phyloP scores from a whole-genome alignment of 2,797 vertebrate genomes.

The Selene dorsalis region DNA sequence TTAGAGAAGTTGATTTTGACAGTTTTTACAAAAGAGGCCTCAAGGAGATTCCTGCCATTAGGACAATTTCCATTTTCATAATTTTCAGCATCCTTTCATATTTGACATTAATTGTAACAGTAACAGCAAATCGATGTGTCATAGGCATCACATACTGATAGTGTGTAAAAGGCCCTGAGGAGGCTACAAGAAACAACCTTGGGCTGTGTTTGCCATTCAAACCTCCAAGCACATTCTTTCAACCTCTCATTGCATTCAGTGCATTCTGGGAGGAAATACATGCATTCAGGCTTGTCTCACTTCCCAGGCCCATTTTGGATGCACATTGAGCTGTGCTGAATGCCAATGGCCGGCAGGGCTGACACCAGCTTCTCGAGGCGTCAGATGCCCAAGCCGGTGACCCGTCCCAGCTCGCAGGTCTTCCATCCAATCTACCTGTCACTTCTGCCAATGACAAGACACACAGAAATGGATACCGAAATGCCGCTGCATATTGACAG shows the following conservation, averaged over 20 bases:
- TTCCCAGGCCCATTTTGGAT: slow-evolving; percentile 58
- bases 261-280: slow-evolving; percentile 50
- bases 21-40: slow-evolving; percentile 7
- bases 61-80: slow-evolving; percentile 4
- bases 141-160: background rate
- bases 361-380: slow-evolving; percentile 62
- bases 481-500: slow-evolving; percentile 72
- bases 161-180: background rate
- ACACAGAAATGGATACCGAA: slow-evolving; percentile 69
- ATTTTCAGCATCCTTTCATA: background rate
- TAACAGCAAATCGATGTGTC: background rate
- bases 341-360: slow-evolving; percentile 59
- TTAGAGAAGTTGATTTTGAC: background rate
- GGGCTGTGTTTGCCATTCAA: slow-evolving; percentile 16
- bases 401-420: slow-evolving; percentile 69
- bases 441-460: slow-evolving; percentile 78
- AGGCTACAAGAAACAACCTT: slow-evolving; percentile 9
- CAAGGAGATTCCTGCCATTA: background rate
- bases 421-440: slow-evolving; percentile 81
- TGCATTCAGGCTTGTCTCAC: slow-evolving; percentile 54
- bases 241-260: slow-evolving; percentile 16
- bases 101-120: slow-evolving; percentile 1
- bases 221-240: slow-evolving; percentile 2
- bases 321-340: slow-evolving; percentile 51
- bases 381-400: slow-evolving; percentile 70